These are phyloP conservation scores for Pharmacophagus antenor DNA, from an alignment of 2,888 invertebrate species.

Conservation along the genomic window DNA sequence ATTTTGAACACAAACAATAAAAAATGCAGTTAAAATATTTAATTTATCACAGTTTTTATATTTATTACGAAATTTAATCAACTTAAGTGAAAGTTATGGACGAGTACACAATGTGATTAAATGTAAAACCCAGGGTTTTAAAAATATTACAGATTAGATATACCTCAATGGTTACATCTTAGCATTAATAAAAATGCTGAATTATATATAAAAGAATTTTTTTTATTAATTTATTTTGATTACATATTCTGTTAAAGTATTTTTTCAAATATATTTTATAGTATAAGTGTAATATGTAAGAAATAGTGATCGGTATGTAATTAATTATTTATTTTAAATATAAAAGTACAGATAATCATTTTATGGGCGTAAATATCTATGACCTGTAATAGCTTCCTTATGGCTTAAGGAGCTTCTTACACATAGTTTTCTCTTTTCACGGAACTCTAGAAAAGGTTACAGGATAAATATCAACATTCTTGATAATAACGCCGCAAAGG, in stretches of 20 bases:
- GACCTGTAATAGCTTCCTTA: neutral
- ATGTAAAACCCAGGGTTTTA: neutral
- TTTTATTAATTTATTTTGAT: neutral
- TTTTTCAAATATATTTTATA: no score
- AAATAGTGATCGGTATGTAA: neutral
- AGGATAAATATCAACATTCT: conserved; percentile 23
- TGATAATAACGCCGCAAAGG: conserved; percentile 20
- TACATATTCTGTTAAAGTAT: no score
- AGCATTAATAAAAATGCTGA: neutral
- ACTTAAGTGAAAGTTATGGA: no score
- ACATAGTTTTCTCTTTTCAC: conserved; percentile 19
- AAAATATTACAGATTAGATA: neutral
- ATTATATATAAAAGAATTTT: neutral
- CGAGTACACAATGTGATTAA: neutral
- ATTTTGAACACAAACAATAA: no score
- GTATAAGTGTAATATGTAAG: neutral
- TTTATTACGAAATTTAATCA: no score
- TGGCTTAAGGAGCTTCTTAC: conserved; percentile 4
- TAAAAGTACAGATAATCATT: neutral
- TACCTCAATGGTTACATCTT: neutral
- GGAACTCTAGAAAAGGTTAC: conserved; percentile 22
- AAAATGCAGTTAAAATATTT: no score
- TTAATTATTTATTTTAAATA: neutral
- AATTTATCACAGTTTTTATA: no score
- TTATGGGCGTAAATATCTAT: neutral